A percentile compares a stretch with the other conserved stretches of the same genome.
Evolutionary conservation across 2,113 vertebrate genomes (phyloP).

Genomic region (Glaucidium brasilianum): DNA sequence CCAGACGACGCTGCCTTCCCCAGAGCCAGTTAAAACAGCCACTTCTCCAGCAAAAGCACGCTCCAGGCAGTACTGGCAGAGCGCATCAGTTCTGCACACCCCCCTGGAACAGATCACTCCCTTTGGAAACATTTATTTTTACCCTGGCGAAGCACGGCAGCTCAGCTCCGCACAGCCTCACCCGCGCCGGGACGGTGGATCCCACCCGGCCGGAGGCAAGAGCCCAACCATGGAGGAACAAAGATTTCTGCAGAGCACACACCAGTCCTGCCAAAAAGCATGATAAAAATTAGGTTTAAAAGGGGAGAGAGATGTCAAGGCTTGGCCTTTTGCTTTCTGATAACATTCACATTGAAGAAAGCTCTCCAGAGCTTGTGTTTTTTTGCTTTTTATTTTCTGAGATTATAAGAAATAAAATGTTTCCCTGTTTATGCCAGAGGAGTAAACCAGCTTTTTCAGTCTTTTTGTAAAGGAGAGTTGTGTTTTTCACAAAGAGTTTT

Average conservation of each 20-base stretch:
- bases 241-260: not conserved
- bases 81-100: too few relatives aligned
- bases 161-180: not conserved
- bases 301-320: not conserved
- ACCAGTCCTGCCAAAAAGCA: not conserved
- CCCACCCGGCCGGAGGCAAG: not conserved
- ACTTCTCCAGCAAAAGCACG: not conserved
- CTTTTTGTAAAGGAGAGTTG: not conserved
- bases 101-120: not conserved
- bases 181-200: fast-evolving
- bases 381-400: not conserved
- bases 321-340: not conserved
- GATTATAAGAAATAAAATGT: not conserved
- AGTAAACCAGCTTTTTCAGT: not conserved
- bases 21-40: not conserved
- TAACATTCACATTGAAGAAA: not conserved
- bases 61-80: not conserved
- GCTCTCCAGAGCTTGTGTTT: not conserved
- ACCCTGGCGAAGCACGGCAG: not conserved
- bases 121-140: not conserved
- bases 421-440: not conserved
- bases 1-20: not conserved
- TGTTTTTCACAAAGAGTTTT: not conserved
- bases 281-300: not conserved
- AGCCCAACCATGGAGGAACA: not conserved